Conservation (phyloP, 1,140 invertebrate species). For the Drosophila burlai region DNA sequence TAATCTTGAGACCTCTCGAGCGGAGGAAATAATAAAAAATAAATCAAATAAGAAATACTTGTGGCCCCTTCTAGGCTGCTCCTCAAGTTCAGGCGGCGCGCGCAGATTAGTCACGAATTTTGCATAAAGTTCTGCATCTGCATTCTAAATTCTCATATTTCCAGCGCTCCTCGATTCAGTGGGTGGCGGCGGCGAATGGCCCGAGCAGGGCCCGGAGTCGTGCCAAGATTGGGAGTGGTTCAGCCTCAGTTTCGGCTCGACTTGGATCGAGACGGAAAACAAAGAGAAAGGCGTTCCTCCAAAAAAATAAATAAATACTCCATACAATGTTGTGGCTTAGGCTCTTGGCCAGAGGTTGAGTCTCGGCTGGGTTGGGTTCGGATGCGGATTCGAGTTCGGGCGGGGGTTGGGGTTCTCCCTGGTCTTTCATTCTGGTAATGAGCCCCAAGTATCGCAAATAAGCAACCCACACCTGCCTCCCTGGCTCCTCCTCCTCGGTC, state of each 20-base stretch:
- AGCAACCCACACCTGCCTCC: conserved; percentile 51
- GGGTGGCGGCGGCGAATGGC: conserved; percentile 53
- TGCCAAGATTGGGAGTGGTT: conserved; percentile 76
- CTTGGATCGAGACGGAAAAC: conserved; percentile 39
- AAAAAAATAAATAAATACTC: conserved; percentile 13
- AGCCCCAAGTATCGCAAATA: conserved; percentile 73
- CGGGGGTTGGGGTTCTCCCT: conserved; percentile 13
- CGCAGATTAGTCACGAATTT: conserved; percentile 73
- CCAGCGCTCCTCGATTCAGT: conserved; percentile 51
- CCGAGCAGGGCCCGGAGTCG: conserved; percentile 61
- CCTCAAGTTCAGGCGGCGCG: conserved; percentile 14
- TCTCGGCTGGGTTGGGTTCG: conserved; percentile 25
- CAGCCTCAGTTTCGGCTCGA: conserved; percentile 19
- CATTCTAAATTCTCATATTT: conserved; percentile 70
- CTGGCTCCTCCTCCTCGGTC: conserved; percentile 19
- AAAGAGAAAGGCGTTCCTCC: conserved; percentile 75
- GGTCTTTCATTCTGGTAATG: conserved; percentile 57
- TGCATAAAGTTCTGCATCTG: conserved; percentile 62
- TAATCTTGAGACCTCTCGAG: conserved; percentile 45
- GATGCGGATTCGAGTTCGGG: conserved; percentile 3
- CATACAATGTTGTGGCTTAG: conserved; percentile 38
- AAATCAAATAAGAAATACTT: conserved; percentile 20
- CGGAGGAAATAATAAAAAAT: conserved; percentile 16
- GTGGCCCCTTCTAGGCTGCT: conserved; percentile 1
- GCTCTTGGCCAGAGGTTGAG: conserved; percentile 13